Base-by-base conservation (phyloP, 1,140 invertebrate species). In the Tribolium castaneum region DNA sequence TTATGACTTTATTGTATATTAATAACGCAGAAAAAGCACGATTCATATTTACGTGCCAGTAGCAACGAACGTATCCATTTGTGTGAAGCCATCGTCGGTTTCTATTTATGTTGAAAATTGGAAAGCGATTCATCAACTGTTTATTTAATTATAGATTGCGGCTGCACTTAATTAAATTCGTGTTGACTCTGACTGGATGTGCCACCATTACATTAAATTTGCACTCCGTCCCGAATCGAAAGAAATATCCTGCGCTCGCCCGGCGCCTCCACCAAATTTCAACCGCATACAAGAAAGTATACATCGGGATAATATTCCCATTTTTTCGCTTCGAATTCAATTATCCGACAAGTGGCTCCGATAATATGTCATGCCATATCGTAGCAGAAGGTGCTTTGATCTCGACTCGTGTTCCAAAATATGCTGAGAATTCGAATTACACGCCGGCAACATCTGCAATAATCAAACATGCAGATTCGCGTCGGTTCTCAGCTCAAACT, bases 141-240 rank as follows among this genome's bases (percentile, higher is more conserved):
- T 77, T 77, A 77, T 77, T 77, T 72, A 77, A 77, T 77, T 77
- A 77, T 71, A 77, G 76, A 77, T 73, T 77, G 66, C 50, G 75
- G 59, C 59, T 49, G 75, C 56, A 66, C 75, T 76, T 76, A 62
- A 76, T 76, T 76, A 76, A 76, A 76, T 76, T 66, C 19, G 49
- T 76, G 75, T 76, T 76, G 75, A 76, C 62, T 76, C 75, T 52
- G 51, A 22, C 73, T 59, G 75, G 16, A 76, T 76, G 56, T 70
- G 56, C 56, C 75, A 70, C 56, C 59, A 76, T 76, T 76, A 51
- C 75, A 76, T 70, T 70, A 45, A 59, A 54, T 76, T 70, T 76
- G 34, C 62, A 39, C 52, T 75, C 7, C 72, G 7, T 30, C 72
- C 72, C 2, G 45, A 25, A 25, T 10, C 22, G 5, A 62, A 66